A percentile compares a stretch with the other conserved stretches of the same genome.
These are phyloP conservation scores for Drosophila sordidapex DNA, from an alignment of 2,888 invertebrate species.

Conservation along the genomic window DNA sequence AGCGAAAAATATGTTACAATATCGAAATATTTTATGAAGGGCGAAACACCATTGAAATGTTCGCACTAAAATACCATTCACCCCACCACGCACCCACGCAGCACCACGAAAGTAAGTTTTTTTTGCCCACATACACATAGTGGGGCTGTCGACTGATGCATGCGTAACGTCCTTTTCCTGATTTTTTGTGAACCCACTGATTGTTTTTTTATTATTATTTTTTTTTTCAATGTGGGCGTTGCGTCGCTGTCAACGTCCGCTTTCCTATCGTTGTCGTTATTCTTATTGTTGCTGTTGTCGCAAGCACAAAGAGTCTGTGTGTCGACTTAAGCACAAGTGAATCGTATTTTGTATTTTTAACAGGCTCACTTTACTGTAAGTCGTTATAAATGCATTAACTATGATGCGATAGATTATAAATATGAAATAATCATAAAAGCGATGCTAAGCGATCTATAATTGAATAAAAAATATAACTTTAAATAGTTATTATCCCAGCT, in stretches of 20 bases:
- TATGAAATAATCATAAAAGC: background rate
- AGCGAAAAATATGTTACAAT: constrained; percentile 67
- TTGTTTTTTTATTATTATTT: constrained; percentile 42
- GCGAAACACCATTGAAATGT: constrained; percentile 34
- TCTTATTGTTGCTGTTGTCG: constrained; percentile 36
- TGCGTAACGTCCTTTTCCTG: constrained; percentile 70
- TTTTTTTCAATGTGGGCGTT: constrained; percentile 20
- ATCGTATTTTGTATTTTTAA: constrained; percentile 1
- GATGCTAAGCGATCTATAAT: background rate
- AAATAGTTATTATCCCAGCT: background rate
- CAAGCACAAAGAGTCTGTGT: constrained; percentile 22
- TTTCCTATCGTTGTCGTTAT: constrained; percentile 25
- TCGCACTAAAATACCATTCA: constrained; percentile 22
- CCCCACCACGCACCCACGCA: background rate
- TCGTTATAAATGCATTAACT: constrained; percentile 16
- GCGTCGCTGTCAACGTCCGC: constrained; percentile 18
- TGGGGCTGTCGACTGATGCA: constrained; percentile 48
- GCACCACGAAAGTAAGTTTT: constrained; percentile 19
- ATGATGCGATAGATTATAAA: background rate
- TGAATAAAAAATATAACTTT: background rate
- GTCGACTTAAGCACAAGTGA: background rate
- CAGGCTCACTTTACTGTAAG: background rate
- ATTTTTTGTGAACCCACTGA: constrained; percentile 46
- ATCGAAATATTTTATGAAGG: constrained; percentile 77
- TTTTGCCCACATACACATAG: constrained; percentile 21